Conservation (phyloP, 1,140 invertebrate genomes). For the Harpegnathos saltator region DNA sequence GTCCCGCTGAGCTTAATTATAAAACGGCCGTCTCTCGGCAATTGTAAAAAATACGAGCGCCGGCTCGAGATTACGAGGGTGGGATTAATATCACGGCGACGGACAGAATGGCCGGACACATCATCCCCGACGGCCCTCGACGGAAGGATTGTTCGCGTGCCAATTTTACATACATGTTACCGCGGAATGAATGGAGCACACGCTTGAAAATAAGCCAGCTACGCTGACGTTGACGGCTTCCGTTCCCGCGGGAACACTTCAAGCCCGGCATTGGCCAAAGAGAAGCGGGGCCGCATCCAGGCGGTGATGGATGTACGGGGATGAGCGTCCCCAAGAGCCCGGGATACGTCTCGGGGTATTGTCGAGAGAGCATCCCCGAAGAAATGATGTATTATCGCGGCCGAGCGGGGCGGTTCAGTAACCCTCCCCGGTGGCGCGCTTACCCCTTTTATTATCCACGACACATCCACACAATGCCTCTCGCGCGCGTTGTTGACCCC, state of each 20-base stretch:
- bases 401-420: constrained; percentile 61
- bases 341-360: constrained; percentile 6
- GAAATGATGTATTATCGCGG: constrained; percentile 57
- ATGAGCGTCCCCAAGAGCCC: not conserved
- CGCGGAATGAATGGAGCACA: constrained; percentile 3
- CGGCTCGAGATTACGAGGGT: not conserved
- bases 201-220: constrained; percentile 21
- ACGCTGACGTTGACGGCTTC: not conserved
- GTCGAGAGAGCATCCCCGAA: constrained; percentile 20
- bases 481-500: constrained; percentile 63
- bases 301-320: constrained; percentile 27
- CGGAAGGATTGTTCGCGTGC: not conserved
- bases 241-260: constrained; percentile 13
- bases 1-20: too few species aligned
- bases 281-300: not conserved
- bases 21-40: too few species aligned
- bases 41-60: too few species aligned
- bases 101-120: not conserved
- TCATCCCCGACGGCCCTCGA: constrained; percentile 3
- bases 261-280: not conserved
- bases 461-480: constrained; percentile 66
- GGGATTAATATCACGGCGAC: not conserved
- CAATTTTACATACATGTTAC: not conserved
- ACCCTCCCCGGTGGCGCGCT: constrained; percentile 63
- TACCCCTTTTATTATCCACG: constrained; percentile 74